These are phyloP conservation scores for Celastrina argiolus DNA, from an alignment of 2,888 invertebrate species.

Conservation along the genomic window DNA sequence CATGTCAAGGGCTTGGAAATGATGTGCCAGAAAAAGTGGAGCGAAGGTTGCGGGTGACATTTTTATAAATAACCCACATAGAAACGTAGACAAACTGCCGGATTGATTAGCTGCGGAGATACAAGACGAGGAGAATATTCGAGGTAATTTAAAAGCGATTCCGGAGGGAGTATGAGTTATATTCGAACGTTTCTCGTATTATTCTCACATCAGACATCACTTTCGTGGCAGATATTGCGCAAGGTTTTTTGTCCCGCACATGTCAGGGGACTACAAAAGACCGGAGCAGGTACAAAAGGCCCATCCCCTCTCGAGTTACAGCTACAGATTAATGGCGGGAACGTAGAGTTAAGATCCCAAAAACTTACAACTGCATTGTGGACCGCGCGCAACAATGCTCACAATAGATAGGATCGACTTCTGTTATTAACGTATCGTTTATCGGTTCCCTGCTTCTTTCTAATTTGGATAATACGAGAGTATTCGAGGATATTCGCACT, in stretches of 20 bases:
- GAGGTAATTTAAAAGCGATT: constrained; percentile 45
- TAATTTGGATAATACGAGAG: constrained; percentile 67
- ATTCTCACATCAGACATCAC: constrained; percentile 60
- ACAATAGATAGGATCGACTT: constrained; percentile 73
- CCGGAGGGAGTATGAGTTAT: constrained; percentile 45
- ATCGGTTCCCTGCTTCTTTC: constrained; percentile 66
- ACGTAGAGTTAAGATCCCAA: constrained; percentile 75
- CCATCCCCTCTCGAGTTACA: constrained; percentile 71
- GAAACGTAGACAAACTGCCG: constrained; percentile 43
- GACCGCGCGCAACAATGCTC: constrained; percentile 56
- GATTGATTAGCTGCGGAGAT: constrained; percentile 48
- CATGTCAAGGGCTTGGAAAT: constrained; percentile 72
- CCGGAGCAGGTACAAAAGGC: constrained; percentile 69
- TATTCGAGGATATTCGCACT: constrained; percentile 49
- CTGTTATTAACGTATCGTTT: constrained; percentile 75
- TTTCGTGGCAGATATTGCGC: constrained; percentile 62
- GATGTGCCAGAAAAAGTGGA: constrained; percentile 67
- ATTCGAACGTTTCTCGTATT: constrained; percentile 56
- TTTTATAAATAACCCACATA: constrained; percentile 60
- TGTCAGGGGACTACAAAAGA: constrained; percentile 67
- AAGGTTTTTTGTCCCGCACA: constrained; percentile 71
- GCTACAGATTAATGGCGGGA: constrained; percentile 73
- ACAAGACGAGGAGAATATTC: constrained; percentile 43
- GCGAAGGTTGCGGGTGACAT: constrained; percentile 69
- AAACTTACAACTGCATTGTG: constrained; percentile 77